phyloP scores from a whole-genome alignment of 2,888 invertebrate genomes.

The Drosophila mayaguana region DNA sequence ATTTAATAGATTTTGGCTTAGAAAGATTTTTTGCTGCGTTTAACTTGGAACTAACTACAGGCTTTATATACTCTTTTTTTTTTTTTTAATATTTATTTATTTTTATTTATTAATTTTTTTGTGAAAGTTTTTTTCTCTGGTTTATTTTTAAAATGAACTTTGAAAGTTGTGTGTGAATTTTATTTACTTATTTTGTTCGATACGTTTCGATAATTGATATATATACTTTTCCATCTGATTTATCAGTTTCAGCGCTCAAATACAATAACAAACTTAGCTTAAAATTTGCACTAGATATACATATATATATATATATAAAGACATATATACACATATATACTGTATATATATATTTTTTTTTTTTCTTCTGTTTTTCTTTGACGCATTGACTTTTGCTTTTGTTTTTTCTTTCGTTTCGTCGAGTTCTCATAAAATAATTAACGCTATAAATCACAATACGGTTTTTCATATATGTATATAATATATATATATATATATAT shows the following conservation, averaged over 20 bases:
- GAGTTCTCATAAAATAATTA: slow-evolving; percentile 82
- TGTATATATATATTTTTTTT: slow-evolving; percentile 30
- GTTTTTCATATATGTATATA: slow-evolving; percentile 54
- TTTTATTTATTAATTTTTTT: slow-evolving; percentile 14
- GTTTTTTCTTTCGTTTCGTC: slow-evolving; percentile 13
- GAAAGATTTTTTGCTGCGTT: slow-evolving; percentile 57
- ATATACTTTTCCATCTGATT: slow-evolving; percentile 5
- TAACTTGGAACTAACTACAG: slow-evolving; percentile 81
- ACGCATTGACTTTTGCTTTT: slow-evolving; percentile 19
- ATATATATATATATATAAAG: slow-evolving; percentile 16
- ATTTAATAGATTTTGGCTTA: slow-evolving; percentile 77
- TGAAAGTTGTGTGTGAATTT: slow-evolving; percentile 54
- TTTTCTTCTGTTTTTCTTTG: slow-evolving; percentile 13
- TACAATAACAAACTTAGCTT: slow-evolving; percentile 44
- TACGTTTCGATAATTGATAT: slow-evolving; percentile 74
- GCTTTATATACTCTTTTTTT: slow-evolving; percentile 41
- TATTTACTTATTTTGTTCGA: slow-evolving; percentile 32
- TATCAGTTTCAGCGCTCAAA: slow-evolving; percentile 33
- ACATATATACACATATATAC: slow-evolving; percentile 39
- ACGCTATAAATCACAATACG: slow-evolving; percentile 85
- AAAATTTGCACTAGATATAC: slow-evolving; percentile 71
- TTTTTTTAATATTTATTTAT: slow-evolving; percentile 20
- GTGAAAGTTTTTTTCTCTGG: slow-evolving; percentile 45
- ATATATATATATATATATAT: background rate
- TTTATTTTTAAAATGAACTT: slow-evolving; percentile 64